These are phyloP conservation scores for Excalfactoria chinensis DNA, from an alignment of 2,113 vertebrate species.

Conservation along the genomic window DNA sequence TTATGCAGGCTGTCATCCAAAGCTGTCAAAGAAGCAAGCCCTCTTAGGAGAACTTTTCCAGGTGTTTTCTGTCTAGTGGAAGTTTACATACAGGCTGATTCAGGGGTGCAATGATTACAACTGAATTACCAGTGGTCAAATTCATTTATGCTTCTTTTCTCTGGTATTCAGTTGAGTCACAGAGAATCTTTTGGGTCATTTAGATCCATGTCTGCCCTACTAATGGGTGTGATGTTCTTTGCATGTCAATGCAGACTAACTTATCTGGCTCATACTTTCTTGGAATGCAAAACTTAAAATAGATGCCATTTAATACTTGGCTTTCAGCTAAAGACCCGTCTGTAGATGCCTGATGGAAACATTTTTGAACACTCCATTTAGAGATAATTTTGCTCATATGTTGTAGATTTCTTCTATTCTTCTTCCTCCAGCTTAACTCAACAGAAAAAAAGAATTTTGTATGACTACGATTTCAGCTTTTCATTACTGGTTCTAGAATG, in stretches of 20 bases:
- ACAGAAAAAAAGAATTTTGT: background rate
- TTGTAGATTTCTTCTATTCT: slow-evolving; percentile 17
- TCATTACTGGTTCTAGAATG: background rate
- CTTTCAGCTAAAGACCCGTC: slow-evolving; percentile 58
- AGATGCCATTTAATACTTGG: slow-evolving; percentile 64
- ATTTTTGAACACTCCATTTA: slow-evolving; percentile 51
- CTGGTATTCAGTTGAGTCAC: slow-evolving; percentile 19
- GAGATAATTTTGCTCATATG: slow-evolving; percentile 45
- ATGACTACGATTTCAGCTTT: background rate
- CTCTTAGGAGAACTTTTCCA: slow-evolving; percentile 43
- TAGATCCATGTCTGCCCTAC: slow-evolving; percentile 28
- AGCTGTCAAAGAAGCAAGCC: slow-evolving; percentile 59
- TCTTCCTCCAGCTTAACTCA: background rate
- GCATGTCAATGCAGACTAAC: slow-evolving; percentile 63
- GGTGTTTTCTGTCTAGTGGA: slow-evolving; percentile 48
- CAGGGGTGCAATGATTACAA: slow-evolving; percentile 21
- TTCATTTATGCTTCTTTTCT: background rate
- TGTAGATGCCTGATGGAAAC: slow-evolving; percentile 60
- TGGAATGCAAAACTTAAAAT: slow-evolving; percentile 65
- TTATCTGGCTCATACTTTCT: slow-evolving; percentile 60
- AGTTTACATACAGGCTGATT: slow-evolving; percentile 15
- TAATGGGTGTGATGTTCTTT: slow-evolving; percentile 31
- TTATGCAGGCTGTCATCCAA: slow-evolving; percentile 60
- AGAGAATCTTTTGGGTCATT: slow-evolving; percentile 47
- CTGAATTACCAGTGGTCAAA: slow-evolving; percentile 9